A percentile compares a stretch with the other conserved stretches of the same genome.
phyloP scores from a whole-genome alignment of 2,797 vertebrate species.

The Cyprinella venusta region DNA sequence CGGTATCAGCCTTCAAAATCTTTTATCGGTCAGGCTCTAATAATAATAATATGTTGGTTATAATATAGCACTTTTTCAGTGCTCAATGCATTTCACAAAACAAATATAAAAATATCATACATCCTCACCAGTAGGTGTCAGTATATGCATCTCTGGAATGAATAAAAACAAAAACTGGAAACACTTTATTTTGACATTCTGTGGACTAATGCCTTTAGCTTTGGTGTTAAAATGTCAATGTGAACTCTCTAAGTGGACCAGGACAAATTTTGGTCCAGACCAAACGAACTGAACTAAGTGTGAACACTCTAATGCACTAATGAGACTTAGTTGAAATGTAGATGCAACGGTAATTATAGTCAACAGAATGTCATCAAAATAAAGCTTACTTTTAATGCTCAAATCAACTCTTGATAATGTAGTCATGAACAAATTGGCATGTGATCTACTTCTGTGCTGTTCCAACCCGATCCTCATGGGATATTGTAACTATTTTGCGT shows the following conservation, averaged over 20 bases:
- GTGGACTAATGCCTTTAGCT: background rate
- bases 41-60: background rate
- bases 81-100: background rate
- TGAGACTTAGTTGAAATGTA: too few relatives aligned
- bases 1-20: too few relatives aligned
- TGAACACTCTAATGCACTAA: background rate
- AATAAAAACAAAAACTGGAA: background rate
- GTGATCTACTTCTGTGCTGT: conserved; percentile 15
- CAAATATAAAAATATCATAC: background rate
- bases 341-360: too few relatives aligned
- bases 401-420: too few relatives aligned
- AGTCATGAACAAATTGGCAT: conserved; percentile 2
- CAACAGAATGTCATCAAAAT: background rate
- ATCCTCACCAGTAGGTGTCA: conserved; percentile 11
- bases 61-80: background rate
- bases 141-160: background rate
- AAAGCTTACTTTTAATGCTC: too few relatives aligned
- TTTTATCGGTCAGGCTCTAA: background rate
- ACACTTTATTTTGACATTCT: background rate
- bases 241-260: too few relatives aligned
- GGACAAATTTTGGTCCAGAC: background rate
- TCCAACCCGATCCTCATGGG: conserved; percentile 1
- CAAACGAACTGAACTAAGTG: background rate
- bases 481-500: conserved; percentile 4
- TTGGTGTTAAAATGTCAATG: background rate